Percentiles rank a stretch among this genome's conserved stretches.
Conservation (phyloP, 2,888 invertebrate genomes). For the Agriotes lineatus region DNA sequence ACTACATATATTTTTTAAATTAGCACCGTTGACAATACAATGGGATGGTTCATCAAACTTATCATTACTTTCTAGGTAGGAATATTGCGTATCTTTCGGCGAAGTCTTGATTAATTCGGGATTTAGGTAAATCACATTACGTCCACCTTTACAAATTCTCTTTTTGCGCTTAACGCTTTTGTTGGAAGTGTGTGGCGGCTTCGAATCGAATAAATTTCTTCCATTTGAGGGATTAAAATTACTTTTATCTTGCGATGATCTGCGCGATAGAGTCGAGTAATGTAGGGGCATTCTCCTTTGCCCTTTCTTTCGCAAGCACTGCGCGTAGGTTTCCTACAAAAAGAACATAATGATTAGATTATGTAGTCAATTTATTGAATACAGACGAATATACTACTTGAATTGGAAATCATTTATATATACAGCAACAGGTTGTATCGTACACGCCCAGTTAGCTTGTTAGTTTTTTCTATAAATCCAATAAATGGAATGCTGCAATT, state of each 20-base stretch:
- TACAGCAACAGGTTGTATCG: no score
- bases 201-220: slow-evolving; percentile 7
- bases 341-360: neutral
- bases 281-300: neutral
- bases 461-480: no score
- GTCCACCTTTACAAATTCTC: slow-evolving; percentile 10
- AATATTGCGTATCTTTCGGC: neutral
- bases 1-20: neutral
- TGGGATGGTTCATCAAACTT: no score
- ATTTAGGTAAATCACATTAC: slow-evolving; percentile 4
- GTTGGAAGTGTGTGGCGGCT: neutral
- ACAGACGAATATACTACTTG: no score
- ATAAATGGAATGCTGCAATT: no score
- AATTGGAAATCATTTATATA: no score
- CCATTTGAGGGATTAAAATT: neutral
- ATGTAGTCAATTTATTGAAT: no score
- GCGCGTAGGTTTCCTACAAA: slow-evolving; percentile 21
- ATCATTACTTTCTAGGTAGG: neutral
- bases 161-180: slow-evolving; percentile 4
- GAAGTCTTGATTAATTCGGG: slow-evolving; percentile 1
- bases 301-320: neutral
- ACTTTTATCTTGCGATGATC: slow-evolving; percentile 11
- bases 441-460: no score
- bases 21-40: neutral
- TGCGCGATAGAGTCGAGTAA: slow-evolving; percentile 19